Conservation (phyloP, 2,888 invertebrate species). For the Blomia tropicalis region DNA sequence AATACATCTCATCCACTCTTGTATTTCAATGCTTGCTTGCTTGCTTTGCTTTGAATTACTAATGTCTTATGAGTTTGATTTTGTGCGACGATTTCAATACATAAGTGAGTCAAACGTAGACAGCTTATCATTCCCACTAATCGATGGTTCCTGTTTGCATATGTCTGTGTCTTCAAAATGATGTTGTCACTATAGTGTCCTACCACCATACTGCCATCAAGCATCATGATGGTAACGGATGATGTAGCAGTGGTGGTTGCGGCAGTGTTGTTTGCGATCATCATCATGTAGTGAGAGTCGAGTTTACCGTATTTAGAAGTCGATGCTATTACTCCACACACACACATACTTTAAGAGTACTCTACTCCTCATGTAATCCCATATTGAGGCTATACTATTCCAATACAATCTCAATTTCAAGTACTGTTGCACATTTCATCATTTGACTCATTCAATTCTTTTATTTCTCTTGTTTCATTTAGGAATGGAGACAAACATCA, state of each 20-base stretch:
- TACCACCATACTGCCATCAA: neutral
- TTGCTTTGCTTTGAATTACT: no score
- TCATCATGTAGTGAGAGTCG: no score
- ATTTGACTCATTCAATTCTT: neutral
- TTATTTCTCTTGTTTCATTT: constrained; percentile 12
- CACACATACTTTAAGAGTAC: neutral
- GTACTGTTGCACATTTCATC: neutral
- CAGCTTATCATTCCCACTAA: constrained; percentile 7
- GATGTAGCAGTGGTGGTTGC: no score
- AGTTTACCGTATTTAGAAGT: constrained; percentile 11
- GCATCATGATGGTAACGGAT: no score
- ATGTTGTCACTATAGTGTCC: neutral
- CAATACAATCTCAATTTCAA: no score
- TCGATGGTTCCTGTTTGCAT: constrained; percentile 11
- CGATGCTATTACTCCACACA: constrained; percentile 4
- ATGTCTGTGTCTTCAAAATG: neutral
- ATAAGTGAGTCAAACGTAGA: no score
- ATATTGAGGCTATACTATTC: no score
- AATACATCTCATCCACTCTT: no score
- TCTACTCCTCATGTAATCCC: neutral
- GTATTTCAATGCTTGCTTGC: no score
- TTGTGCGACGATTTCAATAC: no score
- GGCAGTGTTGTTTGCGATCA: no score
- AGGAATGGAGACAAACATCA: constrained; percentile 42
- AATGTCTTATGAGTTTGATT: no score